Evolutionary conservation across 2,888 invertebrate species (phyloP).

Genomic region (Scaptodrosophila latifasciaeformis): DNA sequence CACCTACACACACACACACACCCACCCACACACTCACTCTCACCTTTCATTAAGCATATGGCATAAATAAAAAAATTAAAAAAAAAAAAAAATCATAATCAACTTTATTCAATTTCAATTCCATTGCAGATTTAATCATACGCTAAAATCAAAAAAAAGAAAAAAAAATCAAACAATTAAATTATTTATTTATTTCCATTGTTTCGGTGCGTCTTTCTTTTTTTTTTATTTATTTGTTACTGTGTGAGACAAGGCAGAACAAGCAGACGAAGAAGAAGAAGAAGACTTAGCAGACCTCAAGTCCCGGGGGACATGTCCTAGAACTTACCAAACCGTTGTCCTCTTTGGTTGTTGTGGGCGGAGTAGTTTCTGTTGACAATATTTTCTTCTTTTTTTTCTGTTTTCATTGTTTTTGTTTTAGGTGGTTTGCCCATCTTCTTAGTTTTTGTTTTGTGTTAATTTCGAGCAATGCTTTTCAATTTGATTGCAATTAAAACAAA

Average conservation of each 20-base stretch:
- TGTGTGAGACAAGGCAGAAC: not conserved
- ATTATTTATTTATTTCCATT: too few species aligned
- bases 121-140: constrained; percentile 58
- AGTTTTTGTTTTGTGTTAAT: constrained; percentile 7
- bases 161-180: constrained; percentile 4
- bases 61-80: not conserved
- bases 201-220: not conserved
- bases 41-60: not conserved
- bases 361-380: constrained; percentile 23
- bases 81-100: not conserved
- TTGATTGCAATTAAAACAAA: constrained; percentile 52
- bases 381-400: too few species aligned
- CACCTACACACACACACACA: constrained; percentile 15
- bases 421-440: not conserved
- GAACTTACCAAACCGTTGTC: too few species aligned
- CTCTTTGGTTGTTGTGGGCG: constrained; percentile 19
- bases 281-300: too few species aligned
- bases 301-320: too few species aligned
- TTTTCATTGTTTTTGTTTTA: not conserved
- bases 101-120: constrained; percentile 42
- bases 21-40: constrained; percentile 9
- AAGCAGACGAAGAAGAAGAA: not conserved
- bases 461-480: constrained; percentile 40
- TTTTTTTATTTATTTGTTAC: not conserved
- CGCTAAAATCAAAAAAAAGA: constrained; percentile 32